phyloP scores from a whole-genome alignment of 2,797 vertebrate species.

The Nannoperca australis region DNA sequence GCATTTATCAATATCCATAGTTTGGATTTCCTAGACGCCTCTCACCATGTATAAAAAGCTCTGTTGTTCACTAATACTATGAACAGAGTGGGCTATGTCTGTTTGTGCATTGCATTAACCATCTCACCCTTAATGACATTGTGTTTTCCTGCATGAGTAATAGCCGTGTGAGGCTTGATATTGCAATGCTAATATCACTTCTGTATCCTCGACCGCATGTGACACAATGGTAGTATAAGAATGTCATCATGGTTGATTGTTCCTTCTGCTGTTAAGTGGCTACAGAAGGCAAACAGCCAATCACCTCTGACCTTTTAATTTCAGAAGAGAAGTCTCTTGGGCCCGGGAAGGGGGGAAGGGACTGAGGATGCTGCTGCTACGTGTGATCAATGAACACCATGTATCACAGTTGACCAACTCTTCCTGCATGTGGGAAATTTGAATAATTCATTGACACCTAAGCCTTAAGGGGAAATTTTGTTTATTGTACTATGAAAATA shows the following conservation, averaged over 20 bases:
- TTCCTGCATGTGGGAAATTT: slow-evolving; percentile 64
- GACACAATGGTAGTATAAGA: slow-evolving; percentile 26
- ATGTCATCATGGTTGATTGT: slow-evolving; percentile 55
- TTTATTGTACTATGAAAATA: slow-evolving; percentile 47
- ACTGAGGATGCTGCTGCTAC: slow-evolving; percentile 42
- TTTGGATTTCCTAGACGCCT: not conserved
- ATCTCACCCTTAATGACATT: slow-evolving; percentile 8
- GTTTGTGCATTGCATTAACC: slow-evolving; percentile 24
- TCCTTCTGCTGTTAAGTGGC: slow-evolving; percentile 45
- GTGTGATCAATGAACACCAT: slow-evolving; percentile 76
- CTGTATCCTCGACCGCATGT: slow-evolving; percentile 32
- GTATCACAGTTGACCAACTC: slow-evolving; percentile 61
- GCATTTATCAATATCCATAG: not conserved
- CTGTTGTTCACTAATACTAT: slow-evolving; percentile 14
- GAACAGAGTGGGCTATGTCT: not conserved
- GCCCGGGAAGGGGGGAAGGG: slow-evolving; percentile 9
- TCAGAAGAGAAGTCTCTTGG: slow-evolving; percentile 66
- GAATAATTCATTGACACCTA: slow-evolving; percentile 68
- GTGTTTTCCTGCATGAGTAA: not conserved
- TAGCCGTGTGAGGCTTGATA: slow-evolving; percentile 5
- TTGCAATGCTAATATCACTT: slow-evolving; percentile 21
- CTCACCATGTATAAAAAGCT: not conserved
- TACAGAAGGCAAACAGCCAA: slow-evolving; percentile 42
- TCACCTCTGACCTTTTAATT: slow-evolving; percentile 78
- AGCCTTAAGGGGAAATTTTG: slow-evolving; percentile 33